A percentile compares a stretch with the other conserved stretches of the same genome.
phyloP scores from a whole-genome alignment of 2,797 vertebrate species.

The Acanthornis magna region DNA sequence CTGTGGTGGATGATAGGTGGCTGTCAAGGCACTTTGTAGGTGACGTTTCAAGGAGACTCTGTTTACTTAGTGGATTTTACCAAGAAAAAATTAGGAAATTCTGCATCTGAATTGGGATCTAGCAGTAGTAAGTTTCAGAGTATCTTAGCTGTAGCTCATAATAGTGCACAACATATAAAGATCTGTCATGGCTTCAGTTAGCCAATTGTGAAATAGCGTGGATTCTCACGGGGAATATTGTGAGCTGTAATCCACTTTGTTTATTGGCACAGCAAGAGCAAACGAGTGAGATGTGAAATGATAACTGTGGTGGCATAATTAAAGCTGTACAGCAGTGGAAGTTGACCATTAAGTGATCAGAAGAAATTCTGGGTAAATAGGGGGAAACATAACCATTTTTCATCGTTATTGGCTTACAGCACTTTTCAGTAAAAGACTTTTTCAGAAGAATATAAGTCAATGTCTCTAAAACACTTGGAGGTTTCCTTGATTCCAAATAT shows the following conservation, averaged over 20 bases:
- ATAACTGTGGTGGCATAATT: neutral
- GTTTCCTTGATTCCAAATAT: neutral
- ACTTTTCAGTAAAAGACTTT: neutral
- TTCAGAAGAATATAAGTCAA: neutral
- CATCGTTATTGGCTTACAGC: neutral
- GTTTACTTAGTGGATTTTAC: neutral
- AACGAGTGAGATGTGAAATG: neutral
- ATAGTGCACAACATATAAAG: neutral
- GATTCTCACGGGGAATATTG: neutral
- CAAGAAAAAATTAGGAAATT: neutral
- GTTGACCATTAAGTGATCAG: neutral
- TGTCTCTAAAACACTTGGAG: neutral
- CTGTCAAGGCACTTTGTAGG: neutral
- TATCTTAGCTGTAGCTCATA: neutral
- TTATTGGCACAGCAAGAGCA: neutral
- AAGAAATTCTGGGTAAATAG: neutral
- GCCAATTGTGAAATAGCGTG: neutral
- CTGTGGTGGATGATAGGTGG: neutral
- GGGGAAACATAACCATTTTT: neutral
- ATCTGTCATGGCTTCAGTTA: neutral
- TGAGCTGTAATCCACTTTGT: neutral
- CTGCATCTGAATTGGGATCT: neutral
- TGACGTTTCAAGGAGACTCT: neutral
- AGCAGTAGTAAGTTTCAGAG: neutral
- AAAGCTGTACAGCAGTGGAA: neutral